Percentiles rank a stretch among this genome's conserved stretches.
These are phyloP conservation scores for Poeciliopsis turneri DNA, from an alignment of 2,797 vertebrate genomes.

Conservation along the genomic window DNA sequence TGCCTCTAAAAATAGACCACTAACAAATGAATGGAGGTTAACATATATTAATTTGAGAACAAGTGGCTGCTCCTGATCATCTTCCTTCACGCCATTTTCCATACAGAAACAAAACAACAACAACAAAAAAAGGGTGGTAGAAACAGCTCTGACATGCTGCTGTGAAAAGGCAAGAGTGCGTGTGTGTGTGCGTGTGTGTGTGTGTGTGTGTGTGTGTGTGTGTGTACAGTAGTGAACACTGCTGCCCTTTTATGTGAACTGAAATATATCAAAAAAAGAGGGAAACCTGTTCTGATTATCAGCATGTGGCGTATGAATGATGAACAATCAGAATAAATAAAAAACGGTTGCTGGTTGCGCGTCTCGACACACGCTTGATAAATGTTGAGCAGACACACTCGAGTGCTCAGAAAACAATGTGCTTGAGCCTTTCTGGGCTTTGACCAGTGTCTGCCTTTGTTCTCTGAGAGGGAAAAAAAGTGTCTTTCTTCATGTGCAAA, in stretches of 20 bases:
- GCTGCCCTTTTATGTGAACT: conserved; percentile 12
- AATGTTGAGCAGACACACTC: conserved; percentile 25
- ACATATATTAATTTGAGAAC: not conserved
- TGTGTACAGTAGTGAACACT: conserved; percentile 10
- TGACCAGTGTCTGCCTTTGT: not conserved
- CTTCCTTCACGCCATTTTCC: not conserved
- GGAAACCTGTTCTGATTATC: conserved; percentile 26
- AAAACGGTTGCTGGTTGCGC: conserved; percentile 72
- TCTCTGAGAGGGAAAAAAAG: conserved; percentile 1
- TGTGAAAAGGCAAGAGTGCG: conserved; percentile 23
- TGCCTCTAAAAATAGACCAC: conserved; percentile 2
- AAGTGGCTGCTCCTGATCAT: not conserved
- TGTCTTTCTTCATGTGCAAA: conserved; percentile 67
- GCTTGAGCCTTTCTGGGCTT: conserved; percentile 46
- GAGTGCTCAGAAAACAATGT: conserved; percentile 49
- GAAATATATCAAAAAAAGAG: conserved; percentile 33
- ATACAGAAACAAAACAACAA: not conserved
- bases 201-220: not conserved
- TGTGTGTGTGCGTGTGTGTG: not conserved
- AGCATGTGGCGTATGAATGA: conserved; percentile 27
- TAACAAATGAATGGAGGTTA: not conserved
- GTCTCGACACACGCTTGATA: conserved; percentile 27
- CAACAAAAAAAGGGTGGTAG: conserved; percentile 13
- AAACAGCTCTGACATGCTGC: conserved; percentile 32
- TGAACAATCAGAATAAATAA: conserved; percentile 53